phyloP scores from a whole-genome alignment of 2,888 invertebrate genomes.

The Zaprionus obscuricornis region DNA sequence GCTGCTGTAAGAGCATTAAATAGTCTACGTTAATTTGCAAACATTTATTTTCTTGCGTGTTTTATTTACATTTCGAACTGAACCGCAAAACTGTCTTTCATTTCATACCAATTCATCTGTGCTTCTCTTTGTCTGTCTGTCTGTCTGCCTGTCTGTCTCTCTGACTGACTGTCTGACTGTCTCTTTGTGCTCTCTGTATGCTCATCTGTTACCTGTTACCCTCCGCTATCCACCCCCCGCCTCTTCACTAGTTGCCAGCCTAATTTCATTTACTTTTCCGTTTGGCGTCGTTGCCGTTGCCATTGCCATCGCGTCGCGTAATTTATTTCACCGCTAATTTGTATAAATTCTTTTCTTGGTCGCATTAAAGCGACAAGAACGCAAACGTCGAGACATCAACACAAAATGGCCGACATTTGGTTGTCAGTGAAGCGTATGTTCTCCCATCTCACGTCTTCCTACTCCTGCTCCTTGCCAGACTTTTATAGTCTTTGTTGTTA shows the following conservation, averaged over 20 bases:
- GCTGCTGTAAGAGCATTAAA: conserved; percentile 13
- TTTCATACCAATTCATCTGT: too few species aligned
- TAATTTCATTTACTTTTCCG: conserved; percentile 63
- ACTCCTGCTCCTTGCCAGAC: neutral
- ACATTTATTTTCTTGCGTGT: neutral
- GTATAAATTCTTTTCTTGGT: conserved; percentile 62
- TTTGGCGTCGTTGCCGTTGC: conserved; percentile 12
- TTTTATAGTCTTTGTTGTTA: conserved; percentile 33
- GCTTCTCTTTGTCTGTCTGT: too few species aligned
- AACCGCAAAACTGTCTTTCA: conserved; percentile 21
- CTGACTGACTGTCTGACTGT: too few species aligned
- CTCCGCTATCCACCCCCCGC: neutral
- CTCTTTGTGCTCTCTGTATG: too few species aligned
- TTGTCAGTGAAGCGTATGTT: conserved; percentile 22
- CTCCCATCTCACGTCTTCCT: neutral
- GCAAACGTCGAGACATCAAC: conserved; percentile 40
- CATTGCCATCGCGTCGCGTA: conserved; percentile 30
- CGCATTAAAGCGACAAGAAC: conserved; percentile 51
- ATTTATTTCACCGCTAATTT: conserved; percentile 76
- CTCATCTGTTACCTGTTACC: conserved; percentile 9
- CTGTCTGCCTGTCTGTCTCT: too few species aligned
- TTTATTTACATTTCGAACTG: conserved; percentile 44
- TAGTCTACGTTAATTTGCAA: neutral
- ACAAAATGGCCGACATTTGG: conserved; percentile 44
- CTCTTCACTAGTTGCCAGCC: conserved; percentile 16